phyloP scores from a whole-genome alignment of 2,797 vertebrate genomes.

The Pipistrellus kuhlii region DNA sequence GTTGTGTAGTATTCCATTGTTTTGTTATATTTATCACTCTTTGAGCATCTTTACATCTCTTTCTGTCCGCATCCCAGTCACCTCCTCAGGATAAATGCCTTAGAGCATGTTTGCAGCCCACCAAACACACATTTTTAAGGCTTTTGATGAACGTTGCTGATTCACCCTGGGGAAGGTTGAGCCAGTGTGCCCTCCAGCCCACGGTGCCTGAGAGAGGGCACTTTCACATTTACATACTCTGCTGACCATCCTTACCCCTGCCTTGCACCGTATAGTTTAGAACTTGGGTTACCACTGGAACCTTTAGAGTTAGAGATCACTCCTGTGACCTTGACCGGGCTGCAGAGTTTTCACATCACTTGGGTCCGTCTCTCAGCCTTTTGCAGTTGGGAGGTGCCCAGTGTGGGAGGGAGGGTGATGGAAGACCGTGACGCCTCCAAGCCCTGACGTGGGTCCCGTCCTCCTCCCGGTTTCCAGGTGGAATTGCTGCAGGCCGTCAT shows the following conservation, averaged over 20 bases:
- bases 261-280: background rate
- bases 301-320: background rate
- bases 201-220: background rate
- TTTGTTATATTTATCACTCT: background rate
- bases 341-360: background rate
- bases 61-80: background rate
- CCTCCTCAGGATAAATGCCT: background rate
- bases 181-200: background rate
- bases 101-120: background rate
- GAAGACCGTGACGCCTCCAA: fast-evolving
- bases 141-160: background rate
- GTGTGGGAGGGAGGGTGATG: background rate
- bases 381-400: background rate
- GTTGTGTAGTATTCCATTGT: background rate
- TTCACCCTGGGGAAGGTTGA: background rate
- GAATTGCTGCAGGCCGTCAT: constrained; percentile 64
- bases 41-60: background rate
- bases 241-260: background rate
- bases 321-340: background rate
- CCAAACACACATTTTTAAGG: background rate
- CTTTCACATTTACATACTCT: background rate
- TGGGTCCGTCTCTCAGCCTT: background rate
- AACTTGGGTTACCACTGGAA: background rate
- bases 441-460: fast-evolving
- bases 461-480: constrained; percentile 64